Percentiles rank a stretch among this genome's conserved stretches.
These are phyloP conservation scores for Itoplectis maculator DNA, from an alignment of 2,888 invertebrate species.

Conservation along the genomic window DNA sequence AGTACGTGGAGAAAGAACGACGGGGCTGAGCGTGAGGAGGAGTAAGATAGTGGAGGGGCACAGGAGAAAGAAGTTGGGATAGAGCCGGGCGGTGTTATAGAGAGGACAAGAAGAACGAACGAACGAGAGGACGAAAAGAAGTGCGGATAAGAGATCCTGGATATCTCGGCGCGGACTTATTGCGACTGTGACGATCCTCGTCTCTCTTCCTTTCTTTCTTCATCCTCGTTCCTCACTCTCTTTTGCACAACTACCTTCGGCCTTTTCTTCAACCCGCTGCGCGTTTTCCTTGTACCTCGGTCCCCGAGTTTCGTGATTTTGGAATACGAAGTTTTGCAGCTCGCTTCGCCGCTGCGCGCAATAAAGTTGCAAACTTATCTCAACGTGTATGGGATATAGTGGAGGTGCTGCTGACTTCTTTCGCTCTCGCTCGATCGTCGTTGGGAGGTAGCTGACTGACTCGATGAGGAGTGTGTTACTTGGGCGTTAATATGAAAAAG, in stretches of 20 bases:
- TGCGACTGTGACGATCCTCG: conserved; percentile 63
- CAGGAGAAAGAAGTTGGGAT: conserved; percentile 37
- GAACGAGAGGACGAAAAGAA: conserved; percentile 54
- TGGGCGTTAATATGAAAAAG: conserved; percentile 41
- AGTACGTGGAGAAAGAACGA: conserved; percentile 23
- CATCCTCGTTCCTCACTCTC: conserved; percentile 1
- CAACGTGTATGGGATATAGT: conserved; percentile 69
- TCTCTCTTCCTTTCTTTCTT: conserved; percentile 11
- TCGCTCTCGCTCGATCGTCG: too few species aligned
- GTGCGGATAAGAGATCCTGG: conserved; percentile 71
- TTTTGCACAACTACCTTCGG: conserved; percentile 13
- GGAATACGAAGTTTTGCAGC: conserved; percentile 74
- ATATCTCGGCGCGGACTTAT: conserved; percentile 65
- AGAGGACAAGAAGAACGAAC: conserved; percentile 32
- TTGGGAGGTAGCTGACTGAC: too few species aligned
- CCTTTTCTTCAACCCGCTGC: conserved; percentile 47
- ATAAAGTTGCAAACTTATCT: conserved; percentile 77
- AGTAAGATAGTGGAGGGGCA: conserved; percentile 50
- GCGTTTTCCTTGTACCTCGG: conserved; percentile 61
- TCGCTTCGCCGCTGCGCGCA: conserved; percentile 59
- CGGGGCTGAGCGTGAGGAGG: conserved; percentile 22
- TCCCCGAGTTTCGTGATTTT: conserved; percentile 71
- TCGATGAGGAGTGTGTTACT: conserved; percentile 70
- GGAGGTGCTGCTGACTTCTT: too few species aligned
- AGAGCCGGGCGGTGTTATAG: conserved; percentile 36